Base-by-base conservation (phyloP, 2,888 invertebrate genomes). In the Calameuta filiformis region DNA sequence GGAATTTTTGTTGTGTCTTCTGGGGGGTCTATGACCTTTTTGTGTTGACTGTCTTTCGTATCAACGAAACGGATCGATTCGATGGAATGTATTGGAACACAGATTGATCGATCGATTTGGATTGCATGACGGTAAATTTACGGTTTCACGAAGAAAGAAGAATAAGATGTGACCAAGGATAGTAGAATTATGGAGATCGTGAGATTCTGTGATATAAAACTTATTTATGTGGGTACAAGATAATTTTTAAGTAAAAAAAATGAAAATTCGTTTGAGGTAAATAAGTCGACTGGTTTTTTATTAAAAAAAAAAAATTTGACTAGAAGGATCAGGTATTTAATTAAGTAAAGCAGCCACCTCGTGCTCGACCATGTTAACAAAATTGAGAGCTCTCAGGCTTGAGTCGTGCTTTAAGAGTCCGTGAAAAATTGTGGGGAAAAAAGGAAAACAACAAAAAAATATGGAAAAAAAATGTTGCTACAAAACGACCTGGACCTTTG, bases 291-390 rank as follows among this genome's bases (percentile, higher is more conserved):
- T 56, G 23, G 23, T 9, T 40, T 15, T 40, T 40, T 4, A 6
- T 15, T 12, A 12, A 35, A 35, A 40, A 35, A 35, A 40, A 6
- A 40, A 40, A 23, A 2, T 40, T 23, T 6, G 0, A 6, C 40
- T 40, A 9, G 6, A 40, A 75, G 69, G 76, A 75, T 75, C 76
- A 73, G 73, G 78, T 79, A 78, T 82, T 85, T 84, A 85, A 87
- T 87, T 85, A 86, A 84, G 78, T 81, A 80, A 82, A 86, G 85
- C 81, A 83, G 75, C 37, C 80, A 83, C 74, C 68, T 76, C 82
- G 78, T 76, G 77, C 77, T 77, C 76, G 75, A 73, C 81, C 79
- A 75, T 78, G 76, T 77, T 80, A 78, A 78, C 81, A 68, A 81
- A 79, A 80, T 75, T 40, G 77, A 81, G 77, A 78, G 23, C 71